Evolutionary conservation across 2,113 vertebrate species (phyloP), one percentile per base, ranked within the genome.

Genomic region (Oceanites oceanicus): DNA sequence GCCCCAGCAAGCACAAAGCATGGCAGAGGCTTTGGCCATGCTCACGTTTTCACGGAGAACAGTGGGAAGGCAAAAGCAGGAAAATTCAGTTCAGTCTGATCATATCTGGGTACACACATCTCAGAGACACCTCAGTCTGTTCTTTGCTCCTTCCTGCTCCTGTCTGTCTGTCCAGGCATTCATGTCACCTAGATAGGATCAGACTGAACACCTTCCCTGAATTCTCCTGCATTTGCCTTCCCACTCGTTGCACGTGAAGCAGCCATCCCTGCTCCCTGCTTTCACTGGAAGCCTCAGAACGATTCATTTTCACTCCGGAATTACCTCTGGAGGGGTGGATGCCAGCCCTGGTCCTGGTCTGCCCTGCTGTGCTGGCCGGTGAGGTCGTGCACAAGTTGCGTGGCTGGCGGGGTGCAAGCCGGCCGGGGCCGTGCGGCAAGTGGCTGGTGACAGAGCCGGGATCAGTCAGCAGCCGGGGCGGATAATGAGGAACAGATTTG

Each of bases 401-500:
- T 2, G 1, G 74, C 77, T 45, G 84, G 4, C 0, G 70, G 67
- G 58, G 32, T 9, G 30, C 2, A 15, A 79, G 61, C 70, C 18
- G 36, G 58, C 61, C 11, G 3, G 53, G 87, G 56, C 76, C 3
- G 13, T 1, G 47, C 40, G 16, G 62, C 4, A 6, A 42, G 78
- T 0, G 34, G 63, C 82, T 74, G 93, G 44, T 62, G 93, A 29
- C 13, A 40, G 92, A 88, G 88, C 70, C 2, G 36, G 89, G 80
- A 86, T 81, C 89, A 10, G 55, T 4, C 44, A 6, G 88, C 91
- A 90, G 86, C 73, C 17, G 3, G 62, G 75, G 18, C 0, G 47
- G 92, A 86, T 97, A 96, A 96, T 94, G 92, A 97, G 90, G 95
- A 97, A 90, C 96, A 97, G 96, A 97, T 86, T 72, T 7, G 59